These are phyloP conservation scores for Gibbula magus DNA, from an alignment of 2,888 invertebrate species.

Conservation along the genomic window DNA sequence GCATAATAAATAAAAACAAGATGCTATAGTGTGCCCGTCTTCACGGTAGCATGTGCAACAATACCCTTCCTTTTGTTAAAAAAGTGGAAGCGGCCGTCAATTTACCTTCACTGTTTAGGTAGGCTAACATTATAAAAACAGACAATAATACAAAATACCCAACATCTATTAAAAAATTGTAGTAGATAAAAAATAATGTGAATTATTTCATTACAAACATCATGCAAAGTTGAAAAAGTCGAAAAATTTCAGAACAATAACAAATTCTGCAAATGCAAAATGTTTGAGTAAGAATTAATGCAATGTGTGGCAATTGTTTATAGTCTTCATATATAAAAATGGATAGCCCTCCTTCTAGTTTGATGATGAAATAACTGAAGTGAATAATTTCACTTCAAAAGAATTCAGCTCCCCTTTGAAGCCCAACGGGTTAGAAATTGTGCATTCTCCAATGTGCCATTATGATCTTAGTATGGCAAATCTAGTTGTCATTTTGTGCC, in stretches of 20 bases:
- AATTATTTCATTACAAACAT: slow-evolving; percentile 30
- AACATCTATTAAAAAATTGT: slow-evolving; percentile 32
- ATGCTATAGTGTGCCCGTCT: not conserved
- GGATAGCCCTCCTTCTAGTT: slow-evolving; percentile 18
- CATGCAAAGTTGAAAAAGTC: slow-evolving; percentile 36
- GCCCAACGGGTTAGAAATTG: not conserved
- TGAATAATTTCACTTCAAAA: not conserved
- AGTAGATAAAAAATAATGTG: slow-evolving; percentile 34
- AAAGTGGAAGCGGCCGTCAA: slow-evolving; percentile 30
- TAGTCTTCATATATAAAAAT: not conserved
- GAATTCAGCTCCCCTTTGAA: too few species aligned
- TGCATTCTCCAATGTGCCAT: slow-evolving; percentile 18
- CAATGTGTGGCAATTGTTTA: slow-evolving; percentile 17
- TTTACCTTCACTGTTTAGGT: slow-evolving; percentile 9
- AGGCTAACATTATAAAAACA: slow-evolving; percentile 23
- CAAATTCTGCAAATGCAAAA: slow-evolving; percentile 34
- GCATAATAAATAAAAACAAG: slow-evolving; percentile 28
- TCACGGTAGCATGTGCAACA: slow-evolving; percentile 18
- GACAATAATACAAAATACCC: slow-evolving; percentile 33
- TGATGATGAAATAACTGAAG: not conserved
- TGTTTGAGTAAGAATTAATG: slow-evolving; percentile 15
- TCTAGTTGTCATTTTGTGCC: slow-evolving; percentile 14
- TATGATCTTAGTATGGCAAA: not conserved
- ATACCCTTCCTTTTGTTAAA: slow-evolving; percentile 30
- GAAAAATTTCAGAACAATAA: slow-evolving; percentile 29